Evolutionary conservation across 1,140 invertebrate genomes (phyloP), one percentile per base, ranked within the genome.

Genomic region (Pararge aegeria): DNA sequence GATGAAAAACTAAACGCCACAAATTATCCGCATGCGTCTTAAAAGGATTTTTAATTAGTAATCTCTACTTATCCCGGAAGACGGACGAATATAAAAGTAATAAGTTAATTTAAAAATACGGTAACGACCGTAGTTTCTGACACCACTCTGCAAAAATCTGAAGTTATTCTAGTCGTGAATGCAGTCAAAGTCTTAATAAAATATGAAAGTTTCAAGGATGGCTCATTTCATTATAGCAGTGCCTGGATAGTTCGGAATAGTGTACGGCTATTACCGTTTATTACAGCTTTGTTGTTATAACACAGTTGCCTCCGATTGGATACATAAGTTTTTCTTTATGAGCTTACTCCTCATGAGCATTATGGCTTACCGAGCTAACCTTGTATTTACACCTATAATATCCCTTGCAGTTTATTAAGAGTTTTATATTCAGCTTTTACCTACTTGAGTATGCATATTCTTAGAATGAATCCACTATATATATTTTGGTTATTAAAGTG

Each of bases 191-290:
- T 55, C 52, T 40, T 55, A 61, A 55, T 50, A 42, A 55, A 54
- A 55, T 40, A 21, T 61, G 37, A 38, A 61, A 60, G 51, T 55
- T 61, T 57, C 44, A 49, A 20, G 52, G 40, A 46, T 38, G 40
- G 44, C 57, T 60, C 50, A 60, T 60, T 60, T 60, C 57, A 60
- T 53, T 60, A 58, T 21, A 38, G 37, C 18, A 37, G 34, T 37
- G 15, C 37, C 34, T 18, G 24, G 40, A 48, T 53, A 60, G 49
- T 37, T 46, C 38, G 29, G 40, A 60, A 53, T 52, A 53, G 37
- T 53, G 40, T 37, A 60, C 40, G 24, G 57, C 30, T 52, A 42
- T 60, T 53, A 60, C 52, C 57, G 49, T 60, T 60, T 60, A 53
- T 37, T 40, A 38, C 27, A 24, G 50, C 21, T 52, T 53, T 53